A percentile compares a stretch with the other conserved stretches of the same genome.
phyloP scores from a whole-genome alignment of 2,113 vertebrate genomes.

The Suricata suricatta region DNA sequence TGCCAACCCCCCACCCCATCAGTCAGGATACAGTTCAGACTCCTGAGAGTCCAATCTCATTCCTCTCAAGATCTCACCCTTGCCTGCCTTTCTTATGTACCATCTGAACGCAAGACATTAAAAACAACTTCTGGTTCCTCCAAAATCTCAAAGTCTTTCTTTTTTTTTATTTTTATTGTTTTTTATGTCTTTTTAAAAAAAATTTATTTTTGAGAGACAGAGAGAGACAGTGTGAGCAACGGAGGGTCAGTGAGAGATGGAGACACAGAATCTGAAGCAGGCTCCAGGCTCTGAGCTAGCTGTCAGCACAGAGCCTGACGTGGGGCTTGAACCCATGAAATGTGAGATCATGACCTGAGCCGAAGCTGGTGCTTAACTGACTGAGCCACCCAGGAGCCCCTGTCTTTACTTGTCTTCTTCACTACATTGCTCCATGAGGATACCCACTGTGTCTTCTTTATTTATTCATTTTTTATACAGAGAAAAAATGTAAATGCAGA shows the following conservation, averaged over 20 bases:
- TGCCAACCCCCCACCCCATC: not conserved
- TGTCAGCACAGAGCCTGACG: too few relatives aligned
- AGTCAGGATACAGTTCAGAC: not conserved
- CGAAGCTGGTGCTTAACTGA: too few relatives aligned
- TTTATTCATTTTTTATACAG: not conserved
- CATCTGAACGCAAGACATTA: not conserved
- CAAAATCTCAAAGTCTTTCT: not conserved
- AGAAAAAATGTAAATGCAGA: not conserved
- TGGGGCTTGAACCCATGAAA: too few relatives aligned
- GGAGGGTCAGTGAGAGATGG: too few relatives aligned
- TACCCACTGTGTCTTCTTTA: not conserved
- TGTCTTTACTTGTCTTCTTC: not conserved
- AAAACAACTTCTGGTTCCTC: not conserved
- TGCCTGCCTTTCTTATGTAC: not conserved
- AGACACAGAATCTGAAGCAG: too few relatives aligned
- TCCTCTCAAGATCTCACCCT: not conserved
- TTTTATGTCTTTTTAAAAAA: too few relatives aligned
- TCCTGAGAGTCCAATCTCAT: not conserved
- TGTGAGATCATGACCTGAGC: too few relatives aligned
- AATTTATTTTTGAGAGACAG: too few relatives aligned
- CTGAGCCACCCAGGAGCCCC: too few relatives aligned
- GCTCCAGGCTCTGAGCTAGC: too few relatives aligned
- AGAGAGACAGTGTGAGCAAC: too few relatives aligned
- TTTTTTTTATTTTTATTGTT: too few relatives aligned
- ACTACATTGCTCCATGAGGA: not conserved